phyloP scores from a whole-genome alignment of 2,113 vertebrate genomes.

The Triplophysa dalaica region DNA sequence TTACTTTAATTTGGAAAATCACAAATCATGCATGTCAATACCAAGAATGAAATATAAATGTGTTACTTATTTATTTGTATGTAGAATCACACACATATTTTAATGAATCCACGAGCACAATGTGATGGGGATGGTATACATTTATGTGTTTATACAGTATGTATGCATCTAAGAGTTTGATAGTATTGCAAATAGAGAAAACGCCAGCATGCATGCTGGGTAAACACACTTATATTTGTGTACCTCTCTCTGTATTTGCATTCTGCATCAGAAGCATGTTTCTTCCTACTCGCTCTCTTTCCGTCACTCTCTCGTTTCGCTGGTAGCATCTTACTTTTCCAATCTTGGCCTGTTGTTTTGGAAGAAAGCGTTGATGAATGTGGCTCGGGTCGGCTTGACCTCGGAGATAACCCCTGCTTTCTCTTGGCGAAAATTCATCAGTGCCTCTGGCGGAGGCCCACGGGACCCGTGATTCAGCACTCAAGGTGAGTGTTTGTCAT shows the following conservation, averaged over 20 bases:
- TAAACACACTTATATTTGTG: slow-evolving; percentile 22
- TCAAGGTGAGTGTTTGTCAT: slow-evolving; percentile 47
- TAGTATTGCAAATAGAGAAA: background rate
- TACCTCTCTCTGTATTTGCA: slow-evolving; percentile 19
- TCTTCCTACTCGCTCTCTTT: slow-evolving; percentile 3
- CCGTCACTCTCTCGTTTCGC: slow-evolving; percentile 2
- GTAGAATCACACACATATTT: too few species aligned
- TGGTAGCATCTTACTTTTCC: slow-evolving; percentile 25
- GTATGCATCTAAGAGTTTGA: background rate
- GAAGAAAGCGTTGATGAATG: slow-evolving; percentile 39
- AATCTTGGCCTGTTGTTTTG: slow-evolving; percentile 34
- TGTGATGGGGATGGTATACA: too few species aligned
- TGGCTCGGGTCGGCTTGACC: slow-evolving; percentile 40
- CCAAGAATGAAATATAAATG: too few species aligned
- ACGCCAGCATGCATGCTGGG: slow-evolving; percentile 40
- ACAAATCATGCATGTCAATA: too few species aligned
- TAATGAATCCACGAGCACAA: too few species aligned
- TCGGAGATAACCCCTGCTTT: slow-evolving; percentile 48
- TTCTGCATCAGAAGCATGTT: slow-evolving; percentile 9
- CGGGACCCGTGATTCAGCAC: slow-evolving; percentile 41
- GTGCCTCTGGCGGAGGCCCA: slow-evolving; percentile 27
- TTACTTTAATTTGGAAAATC: too few species aligned
- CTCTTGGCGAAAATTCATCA: slow-evolving; percentile 46
- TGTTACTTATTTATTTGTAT: too few species aligned
- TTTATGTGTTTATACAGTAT: too few species aligned